Evolutionary conservation across 2,888 invertebrate genomes (phyloP), one percentile per base, ranked within the genome.

Genomic region (Zeuzera pyrina): DNA sequence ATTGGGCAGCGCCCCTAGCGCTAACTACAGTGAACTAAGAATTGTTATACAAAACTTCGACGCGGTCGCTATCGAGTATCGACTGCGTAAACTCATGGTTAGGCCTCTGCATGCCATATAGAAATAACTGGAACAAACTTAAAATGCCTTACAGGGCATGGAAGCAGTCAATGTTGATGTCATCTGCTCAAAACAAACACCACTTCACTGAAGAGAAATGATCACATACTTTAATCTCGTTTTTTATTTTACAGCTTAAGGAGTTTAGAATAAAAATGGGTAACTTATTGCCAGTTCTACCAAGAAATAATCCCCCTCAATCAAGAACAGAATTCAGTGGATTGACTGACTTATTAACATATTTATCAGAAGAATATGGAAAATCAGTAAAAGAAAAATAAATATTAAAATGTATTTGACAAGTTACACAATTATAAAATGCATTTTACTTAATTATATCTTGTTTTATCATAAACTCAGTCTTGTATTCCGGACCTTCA

Each of bases 251-350:
- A 31, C 63, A 94, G 94, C 77, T 94, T 31, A 84, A 89, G 49
- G 96, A 97, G 47, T 96, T 97, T 65, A 86, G 93, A 42, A 48
- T 86, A 29, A 95, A 91, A 85, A 88, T 93, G 84, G 95, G 95
- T 1, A 85, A 86, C 2, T 56, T 88, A 8, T 73, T 97, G 45
- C 96, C 97, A 27, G 81, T 69, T 45, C 81, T 95, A 47, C 91
- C 92, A 6, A 93, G 88, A 64, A 92, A 91, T 56, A 84, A 92
- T 57, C 89, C 91, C 29, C 90, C 93, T 1, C 87, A 88, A 49
- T 92, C 95, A 47, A 87, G 94, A 57, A 94, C 93, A 15, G 96
- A 97, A 56, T 97, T 97, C 54, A 89, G 87, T 47, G 91, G 92
- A 35, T 67, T 97, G 19, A 92, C 91, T 49, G 96, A 97, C 67